Conservation (phyloP, 2,888 invertebrate genomes). For the Rhingia campestris region DNA sequence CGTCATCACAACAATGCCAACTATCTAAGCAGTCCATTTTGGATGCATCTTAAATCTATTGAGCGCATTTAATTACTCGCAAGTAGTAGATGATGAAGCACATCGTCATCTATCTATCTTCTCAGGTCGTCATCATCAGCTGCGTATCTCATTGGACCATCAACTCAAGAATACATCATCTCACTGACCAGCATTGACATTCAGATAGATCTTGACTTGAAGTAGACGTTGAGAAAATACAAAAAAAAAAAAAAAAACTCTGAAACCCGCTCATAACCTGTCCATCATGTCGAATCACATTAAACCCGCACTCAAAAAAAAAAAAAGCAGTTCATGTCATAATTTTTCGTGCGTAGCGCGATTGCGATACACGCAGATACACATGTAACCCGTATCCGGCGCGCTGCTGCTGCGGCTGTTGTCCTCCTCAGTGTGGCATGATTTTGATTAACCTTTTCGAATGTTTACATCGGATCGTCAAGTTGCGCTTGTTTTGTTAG, state of each 20-base stretch:
- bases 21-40: conserved; percentile 55
- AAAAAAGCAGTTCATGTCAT: conserved; percentile 65
- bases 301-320: conserved; percentile 63
- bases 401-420: conserved; percentile 1
- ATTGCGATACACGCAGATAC: conserved; percentile 73
- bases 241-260: conserved; percentile 26
- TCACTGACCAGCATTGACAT: conserved; percentile 69
- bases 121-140: conserved; percentile 39
- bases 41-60: conserved; percentile 43
- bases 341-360: conserved; percentile 73
- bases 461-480: conserved; percentile 61
- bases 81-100: conserved; percentile 48
- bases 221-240: conserved; percentile 35
- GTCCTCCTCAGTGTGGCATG: conserved; percentile 67
- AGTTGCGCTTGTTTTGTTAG: conserved; percentile 35
- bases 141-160: conserved; percentile 48
- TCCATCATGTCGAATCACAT: conserved; percentile 72
- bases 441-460: conserved; percentile 72
- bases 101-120: conserved; percentile 26
- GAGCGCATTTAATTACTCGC: conserved; percentile 65
- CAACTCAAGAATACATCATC: conserved; percentile 65
- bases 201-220: conserved; percentile 65
- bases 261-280: conserved; percentile 69
- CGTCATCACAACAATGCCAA: conserved; percentile 61
- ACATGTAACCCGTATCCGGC: conserved; percentile 67